Percentiles rank a stretch among this genome's conserved stretches.
Evolutionary conservation across 2,888 invertebrate species (phyloP).

Genomic region (Lobophora halterata): DNA sequence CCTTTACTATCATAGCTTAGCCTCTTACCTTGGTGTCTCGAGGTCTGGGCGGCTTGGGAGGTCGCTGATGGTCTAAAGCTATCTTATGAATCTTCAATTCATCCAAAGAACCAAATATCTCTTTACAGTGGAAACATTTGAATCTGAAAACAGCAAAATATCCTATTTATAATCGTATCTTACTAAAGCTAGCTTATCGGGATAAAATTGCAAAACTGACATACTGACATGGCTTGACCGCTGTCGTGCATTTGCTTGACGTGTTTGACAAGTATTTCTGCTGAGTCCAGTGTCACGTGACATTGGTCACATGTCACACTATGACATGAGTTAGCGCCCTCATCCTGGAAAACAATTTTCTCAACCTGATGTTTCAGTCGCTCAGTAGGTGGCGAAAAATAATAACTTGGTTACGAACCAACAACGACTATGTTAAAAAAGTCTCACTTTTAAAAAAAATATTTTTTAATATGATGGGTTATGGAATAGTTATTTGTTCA

Average conservation of each 20-base stretch:
- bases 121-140: slow-evolving; percentile 19
- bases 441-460: no score
- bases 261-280: slow-evolving; percentile 8
- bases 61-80: slow-evolving; percentile 10
- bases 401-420: no score
- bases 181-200: neutral
- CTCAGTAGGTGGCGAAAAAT: no score
- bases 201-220: neutral
- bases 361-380: no score
- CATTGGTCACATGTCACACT: slow-evolving; percentile 14
- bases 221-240: slow-evolving; percentile 11
- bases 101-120: slow-evolving; percentile 13
- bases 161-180: neutral
- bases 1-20: no score
- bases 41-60: slow-evolving; percentile 3
- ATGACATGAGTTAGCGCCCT: slow-evolving; percentile 1
- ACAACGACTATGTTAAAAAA: no score
- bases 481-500: no score
- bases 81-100: slow-evolving; percentile 19
- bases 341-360: slow-evolving; percentile 8
- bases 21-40: slow-evolving; percentile 1
- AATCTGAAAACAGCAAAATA: slow-evolving; percentile 8
- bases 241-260: slow-evolving; percentile 8
- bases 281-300: slow-evolving; percentile 4
- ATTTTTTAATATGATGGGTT: no score